phyloP scores from a whole-genome alignment of 2,797 vertebrate genomes.

The Vespertilio murinus region DNA sequence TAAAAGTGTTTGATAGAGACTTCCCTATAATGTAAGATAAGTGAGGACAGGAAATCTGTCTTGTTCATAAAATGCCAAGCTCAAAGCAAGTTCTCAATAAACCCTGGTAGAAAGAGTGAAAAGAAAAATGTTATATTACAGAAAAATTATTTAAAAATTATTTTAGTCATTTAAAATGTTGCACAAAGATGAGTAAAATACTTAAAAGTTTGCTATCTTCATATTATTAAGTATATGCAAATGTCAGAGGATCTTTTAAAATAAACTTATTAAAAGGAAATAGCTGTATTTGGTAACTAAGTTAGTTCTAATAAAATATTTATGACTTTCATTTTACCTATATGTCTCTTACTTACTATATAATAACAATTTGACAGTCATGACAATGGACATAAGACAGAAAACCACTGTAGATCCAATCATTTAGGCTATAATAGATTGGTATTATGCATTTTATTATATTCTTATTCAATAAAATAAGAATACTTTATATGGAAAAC shows the following conservation, averaged over 20 bases:
- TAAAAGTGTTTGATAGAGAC: background rate
- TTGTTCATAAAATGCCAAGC: background rate
- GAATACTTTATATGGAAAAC: background rate
- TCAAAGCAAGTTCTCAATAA: background rate
- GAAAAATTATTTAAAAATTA: background rate
- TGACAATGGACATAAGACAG: background rate
- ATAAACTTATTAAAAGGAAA: background rate
- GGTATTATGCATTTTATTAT: background rate
- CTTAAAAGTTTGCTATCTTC: background rate
- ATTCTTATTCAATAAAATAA: background rate
- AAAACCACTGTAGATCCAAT: background rate
- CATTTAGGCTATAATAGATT: background rate
- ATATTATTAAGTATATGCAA: background rate
- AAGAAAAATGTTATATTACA: background rate
- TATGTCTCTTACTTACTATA: background rate
- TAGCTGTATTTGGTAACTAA: background rate
- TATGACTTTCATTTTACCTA: slow-evolving; percentile 2
- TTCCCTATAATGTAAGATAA: background rate
- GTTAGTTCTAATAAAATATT: slow-evolving; percentile 26
- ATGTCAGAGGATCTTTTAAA: background rate
- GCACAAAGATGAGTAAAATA: background rate
- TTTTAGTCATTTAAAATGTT: background rate
- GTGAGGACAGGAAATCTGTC: background rate
- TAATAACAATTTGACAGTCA: background rate
- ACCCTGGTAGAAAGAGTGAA: background rate